Evolutionary conservation across 2,113 vertebrate species (phyloP).

Genomic region (Colistium nudipinnis): DNA sequence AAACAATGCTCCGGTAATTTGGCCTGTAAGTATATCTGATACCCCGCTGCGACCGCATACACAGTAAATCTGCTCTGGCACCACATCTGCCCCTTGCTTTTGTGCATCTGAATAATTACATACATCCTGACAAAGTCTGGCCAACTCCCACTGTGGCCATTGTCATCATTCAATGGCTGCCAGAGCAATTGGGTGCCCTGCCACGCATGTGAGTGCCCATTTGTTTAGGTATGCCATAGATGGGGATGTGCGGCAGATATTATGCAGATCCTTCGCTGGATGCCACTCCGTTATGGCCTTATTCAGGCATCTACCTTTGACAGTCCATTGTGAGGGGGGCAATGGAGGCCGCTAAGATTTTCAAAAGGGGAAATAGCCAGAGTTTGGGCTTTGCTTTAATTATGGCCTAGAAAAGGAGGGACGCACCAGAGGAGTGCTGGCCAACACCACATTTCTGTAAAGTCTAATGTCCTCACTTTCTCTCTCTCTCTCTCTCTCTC

Average conservation of each 20-base stretch:
- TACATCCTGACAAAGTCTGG: slow-evolving; percentile 58
- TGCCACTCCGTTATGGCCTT: slow-evolving; percentile 35
- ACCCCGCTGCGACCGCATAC: slow-evolving; percentile 60
- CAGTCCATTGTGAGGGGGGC: slow-evolving; percentile 40
- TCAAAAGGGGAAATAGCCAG: slow-evolving; percentile 22
- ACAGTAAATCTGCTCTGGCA: slow-evolving; percentile 70
- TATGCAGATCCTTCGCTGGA: slow-evolving; percentile 45
- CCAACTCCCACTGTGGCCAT: slow-evolving; percentile 58
- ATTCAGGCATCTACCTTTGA: slow-evolving; percentile 38
- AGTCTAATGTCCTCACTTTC: slow-evolving; percentile 34
- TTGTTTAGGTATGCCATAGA: slow-evolving; percentile 35
- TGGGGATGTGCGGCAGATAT: slow-evolving; percentile 17
- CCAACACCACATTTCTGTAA: slow-evolving; percentile 10
- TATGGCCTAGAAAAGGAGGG: slow-evolving; percentile 20
- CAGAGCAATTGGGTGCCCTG: slow-evolving; percentile 63
- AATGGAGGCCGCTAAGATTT: slow-evolving; percentile 14
- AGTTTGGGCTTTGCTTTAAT: slow-evolving; percentile 39
- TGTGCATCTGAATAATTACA: slow-evolving; percentile 70
- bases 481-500: slow-evolving; percentile 35
- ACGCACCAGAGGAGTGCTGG: slow-evolving; percentile 15
- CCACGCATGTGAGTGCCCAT: slow-evolving; percentile 5
- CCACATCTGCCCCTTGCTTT: slow-evolving; percentile 44
- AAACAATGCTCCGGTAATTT: slow-evolving; percentile 72
- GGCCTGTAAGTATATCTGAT: slow-evolving; percentile 66
- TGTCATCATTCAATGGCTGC: slow-evolving; percentile 70